Base-by-base conservation (phyloP, 2,888 invertebrate genomes). In the Keiferia lycopersicella region DNA sequence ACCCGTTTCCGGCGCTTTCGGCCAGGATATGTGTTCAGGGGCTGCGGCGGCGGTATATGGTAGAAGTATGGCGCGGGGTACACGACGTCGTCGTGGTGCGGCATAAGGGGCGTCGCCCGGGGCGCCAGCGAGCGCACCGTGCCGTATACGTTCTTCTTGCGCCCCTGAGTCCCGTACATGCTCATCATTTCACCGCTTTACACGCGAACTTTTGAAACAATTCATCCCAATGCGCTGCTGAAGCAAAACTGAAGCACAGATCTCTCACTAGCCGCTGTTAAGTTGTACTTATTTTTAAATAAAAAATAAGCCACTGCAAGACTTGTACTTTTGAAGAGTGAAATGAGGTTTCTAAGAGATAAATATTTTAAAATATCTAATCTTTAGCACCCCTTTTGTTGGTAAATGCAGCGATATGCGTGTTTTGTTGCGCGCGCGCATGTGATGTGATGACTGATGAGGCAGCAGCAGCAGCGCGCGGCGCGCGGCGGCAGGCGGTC, bases 1-100 rank as follows among this genome's bases (percentile, higher is more conserved):
- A 91, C 91, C 85, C 84, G 77, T 81, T 91, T 91, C 53, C 88
- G 83, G 71, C 87, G 85, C 65, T 91, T 91, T 65, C 91, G 87
- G 68, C 88, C 88, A 83, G 91, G 91, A 73, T 84, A 91, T 12
- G 91, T 91, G 74, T 88, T 89, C 63, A 88, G 69, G 12, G 87
- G 81, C 69, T 87, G 88, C 16, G 83, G 84, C 6, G 90, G 89
- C 65, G 89, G 90, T 60, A 90, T 80, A 69, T 91, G 91, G 77
- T 88, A 91, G 74, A 91, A 88, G 71, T 90, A 91, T 11, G 89
- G 87, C 51, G 89, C 85, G 0, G 82, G 80, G 68, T 79, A 87
- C 71, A 88, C 64, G 48, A 88, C 68, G 59, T 91, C 91, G 51
- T 91, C 91, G 38, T 85, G 70, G 0, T 79, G 78, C 4, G 83